Evolutionary conservation across 64 coral and sea anemone genomes (phyloP).

Genomic region (Cladopsammia gracilis): DNA sequence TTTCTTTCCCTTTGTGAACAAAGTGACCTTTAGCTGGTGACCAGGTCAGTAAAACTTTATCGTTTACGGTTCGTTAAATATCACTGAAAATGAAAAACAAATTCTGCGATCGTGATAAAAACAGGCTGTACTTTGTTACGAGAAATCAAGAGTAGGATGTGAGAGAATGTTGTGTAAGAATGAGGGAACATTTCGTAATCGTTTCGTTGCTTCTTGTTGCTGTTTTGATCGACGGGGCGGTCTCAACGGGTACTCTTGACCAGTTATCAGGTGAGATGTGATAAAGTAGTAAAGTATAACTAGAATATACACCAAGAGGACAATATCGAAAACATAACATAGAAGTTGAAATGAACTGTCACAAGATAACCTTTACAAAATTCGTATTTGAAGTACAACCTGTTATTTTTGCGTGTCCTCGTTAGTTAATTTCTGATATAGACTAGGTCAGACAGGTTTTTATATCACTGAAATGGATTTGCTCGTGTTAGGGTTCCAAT

Average conservation of each 20-base stretch:
- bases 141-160: neutral
- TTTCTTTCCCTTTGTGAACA: slow-evolving; percentile 34
- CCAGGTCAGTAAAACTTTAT: slow-evolving; percentile 3
- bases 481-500: no score
- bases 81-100: neutral
- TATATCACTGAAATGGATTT: no score
- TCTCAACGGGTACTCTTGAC: slow-evolving; percentile 46
- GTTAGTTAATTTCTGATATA: no score
- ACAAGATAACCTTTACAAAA: no score
- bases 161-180: slow-evolving; percentile 21
- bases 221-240: slow-evolving; percentile 16
- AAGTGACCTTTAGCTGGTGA: slow-evolving; percentile 36
- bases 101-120: neutral
- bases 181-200: slow-evolving; percentile 12
- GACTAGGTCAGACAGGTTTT: no score
- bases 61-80: neutral
- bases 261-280: slow-evolving; percentile 39
- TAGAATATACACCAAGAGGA: no score
- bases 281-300: neutral
- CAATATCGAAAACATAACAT: no score
- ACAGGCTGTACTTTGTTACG: neutral
- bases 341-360: no score
- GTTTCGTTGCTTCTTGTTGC: slow-evolving; percentile 18
- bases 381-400: no score
- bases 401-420: no score